Conservation (phyloP, 2,888 invertebrate species). For the Tribolium freemani region DNA sequence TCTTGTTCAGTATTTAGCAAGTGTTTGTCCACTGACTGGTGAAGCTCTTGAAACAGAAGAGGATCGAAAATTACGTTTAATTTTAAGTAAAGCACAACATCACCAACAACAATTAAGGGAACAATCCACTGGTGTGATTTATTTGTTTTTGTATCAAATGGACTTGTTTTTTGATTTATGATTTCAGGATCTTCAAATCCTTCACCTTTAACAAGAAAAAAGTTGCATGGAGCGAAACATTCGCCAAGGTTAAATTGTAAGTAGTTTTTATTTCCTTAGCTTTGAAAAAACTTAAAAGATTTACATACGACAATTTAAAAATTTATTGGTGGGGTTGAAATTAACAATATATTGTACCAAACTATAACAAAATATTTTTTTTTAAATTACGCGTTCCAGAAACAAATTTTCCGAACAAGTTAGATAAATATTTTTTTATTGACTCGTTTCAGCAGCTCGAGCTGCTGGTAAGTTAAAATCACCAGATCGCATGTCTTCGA, state of each 20-base stretch:
- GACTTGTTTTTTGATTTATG: slow-evolving; percentile 1
- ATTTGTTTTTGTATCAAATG: neutral
- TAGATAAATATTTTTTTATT: too few relatives aligned
- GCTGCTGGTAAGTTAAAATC: slow-evolving; percentile 70
- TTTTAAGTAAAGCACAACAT: slow-evolving; percentile 91
- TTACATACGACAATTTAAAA: too few relatives aligned
- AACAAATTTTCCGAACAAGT: too few relatives aligned
- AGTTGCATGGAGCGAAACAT: slow-evolving; percentile 67
- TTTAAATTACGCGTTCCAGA: too few relatives aligned
- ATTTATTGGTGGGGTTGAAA: too few relatives aligned
- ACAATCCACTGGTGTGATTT: slow-evolving; percentile 65
- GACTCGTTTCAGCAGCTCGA: slow-evolving; percentile 21
- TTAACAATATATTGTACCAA: too few relatives aligned
- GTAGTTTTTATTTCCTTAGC: slow-evolving; percentile 40
- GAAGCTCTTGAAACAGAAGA: slow-evolving; percentile 87
- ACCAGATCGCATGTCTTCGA: slow-evolving; percentile 81
- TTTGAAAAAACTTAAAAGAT: too few relatives aligned
- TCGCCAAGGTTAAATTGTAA: slow-evolving; percentile 69
- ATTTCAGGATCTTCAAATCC: slow-evolving; percentile 64
- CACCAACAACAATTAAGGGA: slow-evolving; percentile 88
- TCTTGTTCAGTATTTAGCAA: slow-evolving; percentile 85
- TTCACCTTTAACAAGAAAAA: slow-evolving; percentile 69
- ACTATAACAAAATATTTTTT: too few relatives aligned
- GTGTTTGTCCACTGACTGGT: slow-evolving; percentile 87
- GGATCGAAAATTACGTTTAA: slow-evolving; percentile 87